Base-by-base conservation (phyloP, 2,888 invertebrate species). In the Synanthedon myopaeformis region DNA sequence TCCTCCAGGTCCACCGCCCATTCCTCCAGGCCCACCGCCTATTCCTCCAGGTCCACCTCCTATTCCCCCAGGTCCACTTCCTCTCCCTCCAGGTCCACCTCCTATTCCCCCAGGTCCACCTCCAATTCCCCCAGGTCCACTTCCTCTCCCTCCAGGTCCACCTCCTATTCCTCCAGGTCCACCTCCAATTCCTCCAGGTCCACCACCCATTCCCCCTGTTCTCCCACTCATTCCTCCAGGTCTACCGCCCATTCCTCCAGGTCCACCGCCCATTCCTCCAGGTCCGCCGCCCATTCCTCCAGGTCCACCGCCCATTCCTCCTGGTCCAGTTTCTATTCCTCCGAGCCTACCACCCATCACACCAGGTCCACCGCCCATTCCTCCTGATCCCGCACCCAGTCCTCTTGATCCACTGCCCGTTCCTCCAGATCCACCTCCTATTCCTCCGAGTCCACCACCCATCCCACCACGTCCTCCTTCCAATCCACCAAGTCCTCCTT, bases 341-440 rank as follows among this genome's bases (percentile, higher is more conserved):
- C 69, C 17, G 17, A 42, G 42, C 1, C 42, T 10, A 11, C 11
- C 4, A 8, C 42, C 42, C 42, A 11, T n/a, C 42, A 17, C 42
- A 5, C 42, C 45, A 13, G 13, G 45, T n/a, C 45, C 41, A 4
- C 58, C 53, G 0, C 59, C 57, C 11, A 35, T 55, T 17, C 58
- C 58, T 3, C 63, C 57, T 48, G 52, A n/a, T n/a, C 4, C n/a
- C 2, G 3, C 12, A 3, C 42, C 42, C 42, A 12, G 3, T n/a
- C n/a, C n/a, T n/a, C n/a, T n/a, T n/a, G n/a, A n/a, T n/a, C n/a
- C n/a, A n/a, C n/a, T n/a, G n/a, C n/a, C 63, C 17, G 55, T 58
- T 1, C 65, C 64, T 4, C 64, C 57, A n/a, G 57, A 53, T 28
- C 52, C 11, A 55, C 59, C 5, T 52, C 51, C 41, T 53, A 53